Base-by-base conservation (phyloP, 2,888 invertebrate species). In the Eulithis testata region DNA sequence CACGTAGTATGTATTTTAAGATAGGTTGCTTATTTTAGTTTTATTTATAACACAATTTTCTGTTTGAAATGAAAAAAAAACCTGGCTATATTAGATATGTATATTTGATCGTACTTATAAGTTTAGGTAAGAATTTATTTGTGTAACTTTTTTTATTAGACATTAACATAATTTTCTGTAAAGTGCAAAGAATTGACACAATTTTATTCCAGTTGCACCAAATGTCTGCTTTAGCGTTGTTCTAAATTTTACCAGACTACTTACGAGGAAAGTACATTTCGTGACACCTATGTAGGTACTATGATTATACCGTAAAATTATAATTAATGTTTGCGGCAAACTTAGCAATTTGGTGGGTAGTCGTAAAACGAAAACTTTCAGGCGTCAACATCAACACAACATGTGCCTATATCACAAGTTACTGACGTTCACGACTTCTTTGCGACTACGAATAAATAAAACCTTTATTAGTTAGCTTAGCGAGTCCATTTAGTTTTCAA, bases 301-400 rank as follows among this genome's bases (percentile, higher is more conserved):
- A 40, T 71, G 72, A 65, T 72, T 68, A 73, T 67, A 63, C 61
- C 71, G 70, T 77, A 76, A 81, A 78, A 79, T 62, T 62, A 76
- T 79, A 78, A 82, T 80, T 76, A 79, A 79, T 72, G 77, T 63
- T 69, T 59, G 69, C 70, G 73, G 75, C 73, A 75, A 83, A 83
- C 79, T 83, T 79, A 63, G 75, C 70, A 76, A 80, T 82, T 77
- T 80, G 66, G 74, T 62, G 71, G 76, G 75, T 75, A 71, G 76
- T 77, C 78, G 72, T 83, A 79, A 83, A 78, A 57, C 61, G 58
- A 62, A 66, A 78, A 80, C 76, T 80, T 80, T 67, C 69, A 62
- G 65, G 68, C 69, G 66, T 69, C 68, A 70, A 60, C 55, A 60
- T 69, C 68, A 70, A 60, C 55, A 60, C 21, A 21, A 60, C 55